Evolutionary conservation across 37 sponge, comb jelly and placozoan genomes (phyloP).

Genomic region (Ianthella basta): DNA sequence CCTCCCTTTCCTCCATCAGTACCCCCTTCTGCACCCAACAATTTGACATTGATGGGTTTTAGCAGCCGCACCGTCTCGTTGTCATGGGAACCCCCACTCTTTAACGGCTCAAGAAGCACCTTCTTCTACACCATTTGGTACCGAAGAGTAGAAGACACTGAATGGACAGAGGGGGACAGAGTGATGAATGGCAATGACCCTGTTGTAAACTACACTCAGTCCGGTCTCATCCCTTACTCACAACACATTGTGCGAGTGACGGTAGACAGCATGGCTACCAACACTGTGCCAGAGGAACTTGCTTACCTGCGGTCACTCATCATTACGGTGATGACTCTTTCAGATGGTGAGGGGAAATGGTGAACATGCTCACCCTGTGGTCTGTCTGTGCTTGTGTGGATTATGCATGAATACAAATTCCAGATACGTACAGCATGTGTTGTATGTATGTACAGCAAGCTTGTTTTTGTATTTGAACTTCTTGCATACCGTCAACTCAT

Average conservation of each 20-base stretch:
- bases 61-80: not conserved
- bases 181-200: not conserved
- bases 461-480: too few species aligned
- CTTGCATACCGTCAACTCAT: too few species aligned
- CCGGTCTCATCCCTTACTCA: not conserved
- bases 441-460: too few species aligned
- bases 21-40: not conserved
- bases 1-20: not conserved
- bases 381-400: too few species aligned
- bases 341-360: not conserved
- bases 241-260: not conserved
- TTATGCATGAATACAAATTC: too few species aligned
- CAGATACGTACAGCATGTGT: too few species aligned
- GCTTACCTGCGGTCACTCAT: not conserved
- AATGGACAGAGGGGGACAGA: not conserved
- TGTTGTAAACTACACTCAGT: not conserved
- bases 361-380: too few species aligned
- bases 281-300: not conserved
- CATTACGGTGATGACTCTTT: not conserved
- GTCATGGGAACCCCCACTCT: not conserved
- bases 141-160: not conserved
- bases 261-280: not conserved
- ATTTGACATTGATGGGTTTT: not conserved
- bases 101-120: not conserved
- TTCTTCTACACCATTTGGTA: conserved; percentile 1